Base-by-base conservation (phyloP, 2,113 vertebrate genomes). In the Neodontobutis hainanensis region DNA sequence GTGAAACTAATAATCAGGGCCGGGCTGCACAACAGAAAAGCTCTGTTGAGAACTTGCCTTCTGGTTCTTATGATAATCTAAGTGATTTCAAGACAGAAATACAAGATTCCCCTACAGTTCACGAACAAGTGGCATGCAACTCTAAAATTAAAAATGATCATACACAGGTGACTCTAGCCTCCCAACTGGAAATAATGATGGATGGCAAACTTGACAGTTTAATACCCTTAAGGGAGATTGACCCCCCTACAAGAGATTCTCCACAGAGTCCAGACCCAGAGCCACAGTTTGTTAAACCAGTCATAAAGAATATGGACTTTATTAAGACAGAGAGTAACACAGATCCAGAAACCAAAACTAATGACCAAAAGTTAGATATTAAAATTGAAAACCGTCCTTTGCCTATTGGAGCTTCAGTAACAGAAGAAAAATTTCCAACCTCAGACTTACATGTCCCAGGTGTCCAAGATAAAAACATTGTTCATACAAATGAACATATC, bases 191-290 rank as follows among this genome's bases (percentile, higher is more conserved):
- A 40, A 52, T 11, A 58, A 6, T 77, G 16, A 46, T 79, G 42
- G 34, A 59, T 7, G 49, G 42, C 73, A 89, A 88, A 79, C 10
- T 81, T 65, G 85, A 87, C 38, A 87, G 62, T 65, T 40, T 79
- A 66, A 34, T 89, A 69, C 89, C 88, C 56, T 46, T 91, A 4
- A 84, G 87, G 79, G 85, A 82, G 83, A 80, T 83, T 70, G 87
- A 91, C 52, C 85, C 85, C 5, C 87, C 87, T 15, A 75, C 78
- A 70, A 76, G 88, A 81, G 88, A 90, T 87, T 90, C 88, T 48
- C 87, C 90, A 63, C 73, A 91, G 42, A 91, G 87, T 55, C 87
- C 90, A 61, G 88, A 88, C 75, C 90, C 88, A 78, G 88, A 91
- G 7, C 87, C 86, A 73, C 87, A 73, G 40, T 87, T 87, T 82